phyloP scores from a whole-genome alignment of 2,797 vertebrate genomes.

The Pogoniulus pusillus region DNA sequence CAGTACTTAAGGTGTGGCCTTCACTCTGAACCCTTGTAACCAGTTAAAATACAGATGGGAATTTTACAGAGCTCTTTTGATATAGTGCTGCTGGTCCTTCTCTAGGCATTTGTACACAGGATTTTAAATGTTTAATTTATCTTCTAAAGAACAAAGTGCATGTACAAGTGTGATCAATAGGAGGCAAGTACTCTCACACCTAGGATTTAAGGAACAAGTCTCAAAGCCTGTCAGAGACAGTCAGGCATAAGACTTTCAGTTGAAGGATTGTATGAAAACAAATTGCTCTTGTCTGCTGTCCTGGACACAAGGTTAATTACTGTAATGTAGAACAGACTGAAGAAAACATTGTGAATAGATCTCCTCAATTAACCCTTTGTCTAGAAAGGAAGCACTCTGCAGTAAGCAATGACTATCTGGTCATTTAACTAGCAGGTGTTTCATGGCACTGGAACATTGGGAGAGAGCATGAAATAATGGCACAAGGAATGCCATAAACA shows the following conservation, averaged over 20 bases:
- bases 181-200: neutral
- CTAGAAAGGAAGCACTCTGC: neutral
- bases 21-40: neutral
- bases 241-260: neutral
- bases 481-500: neutral
- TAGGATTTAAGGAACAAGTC: neutral
- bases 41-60: neutral
- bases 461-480: neutral
- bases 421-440: neutral
- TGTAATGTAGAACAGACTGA: neutral
- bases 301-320: constrained; percentile 14
- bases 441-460: neutral
- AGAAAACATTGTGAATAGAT: neutral
- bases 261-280: neutral
- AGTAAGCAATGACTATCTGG: neutral
- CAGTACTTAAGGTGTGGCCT: too few relatives aligned
- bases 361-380: constrained; percentile 1
- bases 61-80: neutral
- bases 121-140: neutral
- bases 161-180: neutral
- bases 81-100: neutral
- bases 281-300: neutral
- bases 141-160: neutral
- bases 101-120: neutral
- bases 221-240: neutral